Conservation (phyloP, 2,888 invertebrate genomes). For the Rhingia rostrata region DNA sequence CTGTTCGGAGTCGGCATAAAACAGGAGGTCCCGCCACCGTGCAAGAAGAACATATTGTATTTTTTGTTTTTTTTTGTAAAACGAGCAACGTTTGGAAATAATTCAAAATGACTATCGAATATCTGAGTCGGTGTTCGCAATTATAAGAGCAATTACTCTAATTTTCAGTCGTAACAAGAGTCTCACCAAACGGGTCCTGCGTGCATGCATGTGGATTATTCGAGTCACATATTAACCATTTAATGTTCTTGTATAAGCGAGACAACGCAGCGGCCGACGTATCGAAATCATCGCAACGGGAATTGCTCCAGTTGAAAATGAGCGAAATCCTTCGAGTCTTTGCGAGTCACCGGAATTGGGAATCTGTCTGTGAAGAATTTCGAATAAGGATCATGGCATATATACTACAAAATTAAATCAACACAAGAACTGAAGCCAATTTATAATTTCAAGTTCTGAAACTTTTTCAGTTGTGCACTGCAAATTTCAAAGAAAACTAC, state of each 20-base stretch:
- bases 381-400: no score
- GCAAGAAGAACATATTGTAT: no score
- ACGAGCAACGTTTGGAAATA: constrained; percentile 13
- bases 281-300: background rate
- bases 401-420: no score
- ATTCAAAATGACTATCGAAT: background rate
- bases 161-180: background rate
- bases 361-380: background rate
- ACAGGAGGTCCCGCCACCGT: no score
- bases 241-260: background rate
- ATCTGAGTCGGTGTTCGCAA: constrained; percentile 1
- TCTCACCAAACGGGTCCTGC: background rate
- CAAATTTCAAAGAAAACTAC: no score
- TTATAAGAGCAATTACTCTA: background rate
- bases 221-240: background rate
- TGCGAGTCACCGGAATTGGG: background rate
- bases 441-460: no score
- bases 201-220: background rate
- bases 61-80: no score
- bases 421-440: no score
- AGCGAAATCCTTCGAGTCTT: background rate
- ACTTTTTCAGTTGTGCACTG: no score
- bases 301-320: background rate
- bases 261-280: background rate
- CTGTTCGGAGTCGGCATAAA: no score